Evolutionary conservation across 2,797 vertebrate genomes (phyloP), one percentile per base, ranked within the genome.

Genomic region (Hoplostethus mediterraneus): DNA sequence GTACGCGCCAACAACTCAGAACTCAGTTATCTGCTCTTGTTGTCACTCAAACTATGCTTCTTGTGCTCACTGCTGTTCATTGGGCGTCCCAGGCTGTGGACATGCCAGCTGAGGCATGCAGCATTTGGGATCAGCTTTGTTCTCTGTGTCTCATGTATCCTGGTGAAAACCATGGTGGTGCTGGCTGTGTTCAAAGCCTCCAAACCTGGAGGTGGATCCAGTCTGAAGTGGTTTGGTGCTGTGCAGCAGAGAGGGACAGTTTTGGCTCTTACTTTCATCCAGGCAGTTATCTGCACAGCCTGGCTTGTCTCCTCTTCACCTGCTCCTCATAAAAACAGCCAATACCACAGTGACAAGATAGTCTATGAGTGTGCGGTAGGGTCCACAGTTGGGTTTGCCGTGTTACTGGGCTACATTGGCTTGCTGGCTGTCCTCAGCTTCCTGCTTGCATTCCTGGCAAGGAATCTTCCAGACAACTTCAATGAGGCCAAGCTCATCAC

Each of bases 401-500:
- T 70, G 8, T 48, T 88, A 16, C 16, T 86, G 13, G 83, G 81
- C 7, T 88, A 88, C 80, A 84, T 88, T 17, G 83, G 83, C 36
- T 52, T 86, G 6, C 65, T 88, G 25, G 86, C 86, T 1, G 33
- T 62, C 12, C 51, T 80, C 31, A 78, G 86, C 47, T 72, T 88
- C 63, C 53, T 88, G 17, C 40, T 85, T 33, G 83, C 86, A 12
- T 85, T 85, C 52, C 55, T 83, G 68, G 83, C 86, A 72, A 33
- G 86, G 45, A 94, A 94, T 55, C 91, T 94, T 13, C 94, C 93
- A 0, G 92, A 94, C 77, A 91, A 92, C 79, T 94, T 94, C 67
- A 93, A 94, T 21, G 94, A 33, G 33, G 33, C 33, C 33, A 94
- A 94, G 54, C 87, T 94, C 62, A 95, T 95, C 81, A 94, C 93